Base-by-base conservation (phyloP, 2,797 vertebrate genomes). In the Tenualosa ilisha region DNA sequence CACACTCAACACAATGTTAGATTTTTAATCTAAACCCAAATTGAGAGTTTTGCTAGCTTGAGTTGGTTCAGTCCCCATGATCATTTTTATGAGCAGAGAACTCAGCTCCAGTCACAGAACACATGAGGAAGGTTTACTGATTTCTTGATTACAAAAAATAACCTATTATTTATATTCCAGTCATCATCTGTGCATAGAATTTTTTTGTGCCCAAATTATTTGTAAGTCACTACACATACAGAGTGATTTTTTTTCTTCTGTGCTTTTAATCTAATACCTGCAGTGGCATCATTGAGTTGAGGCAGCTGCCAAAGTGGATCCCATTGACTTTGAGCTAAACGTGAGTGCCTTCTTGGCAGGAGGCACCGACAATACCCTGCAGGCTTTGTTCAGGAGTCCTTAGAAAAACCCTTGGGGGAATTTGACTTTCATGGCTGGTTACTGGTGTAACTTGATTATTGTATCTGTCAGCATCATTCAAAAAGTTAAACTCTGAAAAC, bases 221-320 rank as follows among this genome's bases (percentile, higher is more conserved):
- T 22, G 22, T 5, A 43, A 43, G 17, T 37, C 37, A 20, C 3
- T 56, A 46, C 72, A 79, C 4, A 46, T 9, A 20, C 40, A 3
- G 40, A n/a, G 12, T 9, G 15, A 6, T 72, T 40, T 72, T 31
- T 72, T 65, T 72, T 9, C 65, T 17, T 31, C 65, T 12, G 12
- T 46, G 72, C 72, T 46, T 79, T 79, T 79, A 43, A 79, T 79
- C 46, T 79, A 79, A 46, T 79, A 79, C 72, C 72, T 79, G 72
- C 72, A 46, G 20, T 26, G 22, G 50, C 81, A 26, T 56, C 81
- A 51, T 56, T 82, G 49, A 51, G 50, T 56, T 15, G 26, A 15
- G 7, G 31, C n/a, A 13, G 81, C 81, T 82, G 81, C 81, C 81
- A 51, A 37, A 53, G 3, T 54, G 50, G 81, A 31, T 82, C 24